Evolutionary conservation across 2,888 invertebrate genomes (phyloP).

Genomic region (Cyaniris semiargus): DNA sequence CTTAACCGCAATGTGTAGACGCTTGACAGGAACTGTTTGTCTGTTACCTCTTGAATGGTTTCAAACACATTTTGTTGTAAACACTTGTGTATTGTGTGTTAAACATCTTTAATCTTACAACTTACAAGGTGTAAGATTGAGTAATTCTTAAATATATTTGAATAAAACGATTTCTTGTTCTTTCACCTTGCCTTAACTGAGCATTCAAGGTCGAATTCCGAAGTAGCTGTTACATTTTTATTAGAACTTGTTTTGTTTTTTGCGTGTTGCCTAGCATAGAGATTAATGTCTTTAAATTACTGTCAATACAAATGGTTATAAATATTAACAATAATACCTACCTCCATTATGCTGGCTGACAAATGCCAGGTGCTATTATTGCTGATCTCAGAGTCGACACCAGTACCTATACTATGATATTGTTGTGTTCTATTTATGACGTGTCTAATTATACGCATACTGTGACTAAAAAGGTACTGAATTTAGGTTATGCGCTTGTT

Average conservation of each 20-base stretch:
- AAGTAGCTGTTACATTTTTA: neutral
- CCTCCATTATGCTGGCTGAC: neutral
- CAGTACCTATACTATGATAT: neutral
- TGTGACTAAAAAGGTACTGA: constrained; percentile 15
- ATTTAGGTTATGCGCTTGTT: constrained; percentile 22
- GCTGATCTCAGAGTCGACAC: neutral
- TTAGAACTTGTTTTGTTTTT: neutral
- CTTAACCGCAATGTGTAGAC: neutral
- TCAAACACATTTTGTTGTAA: neutral
- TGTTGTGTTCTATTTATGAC: constrained; percentile 20
- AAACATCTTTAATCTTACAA: too few species aligned
- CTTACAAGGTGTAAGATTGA: neutral
- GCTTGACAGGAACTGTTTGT: constrained; percentile 1
- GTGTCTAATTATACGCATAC: constrained; percentile 25
- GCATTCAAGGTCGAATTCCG: neutral
- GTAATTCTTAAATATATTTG: too few species aligned
- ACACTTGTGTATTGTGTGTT: neutral
- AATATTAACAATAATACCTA: constrained; percentile 7
- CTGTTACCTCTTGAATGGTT: neutral
- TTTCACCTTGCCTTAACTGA: neutral
- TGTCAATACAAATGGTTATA: neutral
- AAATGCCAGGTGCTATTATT: constrained; percentile 2
- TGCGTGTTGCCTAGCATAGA: neutral
- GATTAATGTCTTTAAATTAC: constrained; percentile 4
- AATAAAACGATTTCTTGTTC: constrained; percentile 1